phyloP scores from a whole-genome alignment of 2,888 invertebrate genomes.

The Hirudinaria manillensis region DNA sequence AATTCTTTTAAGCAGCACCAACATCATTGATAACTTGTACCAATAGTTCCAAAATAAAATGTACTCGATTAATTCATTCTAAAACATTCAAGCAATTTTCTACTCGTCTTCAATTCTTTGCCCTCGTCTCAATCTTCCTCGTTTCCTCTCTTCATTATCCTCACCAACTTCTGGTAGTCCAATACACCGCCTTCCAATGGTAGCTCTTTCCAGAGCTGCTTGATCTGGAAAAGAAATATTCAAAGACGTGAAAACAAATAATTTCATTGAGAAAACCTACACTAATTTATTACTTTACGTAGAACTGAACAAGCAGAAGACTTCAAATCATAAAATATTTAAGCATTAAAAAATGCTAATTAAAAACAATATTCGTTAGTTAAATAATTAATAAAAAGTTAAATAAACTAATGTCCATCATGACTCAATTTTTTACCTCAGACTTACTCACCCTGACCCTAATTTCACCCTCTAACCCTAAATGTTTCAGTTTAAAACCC shows the following conservation, averaged over 20 bases:
- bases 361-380: neutral
- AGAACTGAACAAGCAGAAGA: too few species aligned
- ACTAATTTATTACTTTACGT: too few species aligned
- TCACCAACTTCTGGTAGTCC: slow-evolving; percentile 30
- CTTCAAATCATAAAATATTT: too few species aligned
- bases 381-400: neutral
- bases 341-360: neutral
- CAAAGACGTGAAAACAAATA: neutral
- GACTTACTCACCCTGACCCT: too few species aligned
- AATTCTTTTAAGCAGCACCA: too few species aligned
- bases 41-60: too few species aligned
- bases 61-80: neutral
- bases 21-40: too few species aligned
- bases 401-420: too few species aligned
- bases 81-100: neutral
- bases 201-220: slow-evolving; percentile 33
- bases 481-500: neutral
- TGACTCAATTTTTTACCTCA: too few species aligned
- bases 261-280: neutral
- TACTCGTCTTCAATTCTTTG: neutral
- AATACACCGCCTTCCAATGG: slow-evolving; percentile 32
- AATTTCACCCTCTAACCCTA: too few species aligned
- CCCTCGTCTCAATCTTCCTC: slow-evolving; percentile 30
- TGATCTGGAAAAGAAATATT: slow-evolving; percentile 22
- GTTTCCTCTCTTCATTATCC: slow-evolving; percentile 32